Evolutionary conservation across 2,797 vertebrate species (phyloP), one percentile per base, ranked within the genome.

Genomic region (Gobio occitaniae): DNA sequence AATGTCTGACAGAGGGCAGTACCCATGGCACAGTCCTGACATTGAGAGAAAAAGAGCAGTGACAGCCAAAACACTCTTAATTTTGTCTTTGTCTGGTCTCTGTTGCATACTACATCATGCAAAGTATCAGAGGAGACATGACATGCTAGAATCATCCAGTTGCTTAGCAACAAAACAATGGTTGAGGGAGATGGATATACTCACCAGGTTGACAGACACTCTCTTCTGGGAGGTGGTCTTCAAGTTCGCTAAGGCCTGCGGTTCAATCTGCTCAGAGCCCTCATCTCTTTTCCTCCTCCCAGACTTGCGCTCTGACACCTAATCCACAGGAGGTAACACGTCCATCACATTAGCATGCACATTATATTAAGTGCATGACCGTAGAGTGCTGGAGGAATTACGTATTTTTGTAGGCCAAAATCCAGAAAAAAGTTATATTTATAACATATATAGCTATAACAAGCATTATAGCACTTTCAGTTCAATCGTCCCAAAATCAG

Each of bases 1-100:
- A 99, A 95, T 80, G 90, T 96, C 68, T 95, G 86, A 54, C 98
- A 99, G 29, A 3, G 94, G 0, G 96, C 93, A 0, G 81, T 93
- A 2, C 94, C 95, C 2, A 87, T 84, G 0, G 25, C 83, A 91
- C 97, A 99, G 88, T 92, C 94, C 98, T 98, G 66, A 38, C 29
- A 72, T 72, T 84, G 68, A 79, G 5, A 84, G 65, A 71, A 41
- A 79, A 38, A 50, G 29, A 84, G 52, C 41, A 79, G 54, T 78
- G 76, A 63, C 52, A 84, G 89, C n/a, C 70, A 63, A 78, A 32
- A 77, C 48, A 82, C 7, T 25, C 10, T 44, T 50, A 19, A 54
- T 80, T 83, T 83, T 65, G 48, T 82, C 47, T 21, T 25, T 86
- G 6, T 44, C 48, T 81, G 29, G 4, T 54, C 65, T 59, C 29